Base-by-base conservation (phyloP, 2,797 vertebrate species). In the Tarsius wallacei region DNA sequence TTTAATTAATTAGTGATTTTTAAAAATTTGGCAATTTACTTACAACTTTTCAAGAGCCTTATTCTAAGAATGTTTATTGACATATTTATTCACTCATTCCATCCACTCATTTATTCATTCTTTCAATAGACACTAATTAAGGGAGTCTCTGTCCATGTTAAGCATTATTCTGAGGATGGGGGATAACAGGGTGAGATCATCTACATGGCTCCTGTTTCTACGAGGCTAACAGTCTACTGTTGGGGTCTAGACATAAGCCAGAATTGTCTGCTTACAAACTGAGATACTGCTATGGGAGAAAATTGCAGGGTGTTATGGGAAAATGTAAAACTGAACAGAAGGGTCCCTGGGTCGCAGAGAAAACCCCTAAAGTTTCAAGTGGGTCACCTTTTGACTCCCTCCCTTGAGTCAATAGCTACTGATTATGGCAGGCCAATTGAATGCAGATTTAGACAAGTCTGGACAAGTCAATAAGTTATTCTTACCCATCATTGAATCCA, bases 61-160 rank as follows among this genome's bases (percentile, higher is more conserved):
- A 64, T 13, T 4, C 24, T 71, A 53, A 76, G 33, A 87, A n/a
- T 63, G n/a, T 17, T 94, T 82, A 68, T 5, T 59, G 13, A 42
- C 77, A 1, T 36, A 19, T 49, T 82, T 63, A 28, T 36, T 87
- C n/a, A 81, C 42, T 94, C 3, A 7, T 86, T 88, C 78, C 31
- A 82, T 16, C 31, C 5, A 49, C 11, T 86, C 17, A 51, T 90
- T 86, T 57, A 68, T 85, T 91, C 26, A 61, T 86, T 93, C 33
- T 86, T 91, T 93, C 47, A 47, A 31, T 13, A 71, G 53, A 59
- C 55, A 71, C n/a, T 81, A 91, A 73, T 70, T 90, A 82, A 94
- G 2, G 22, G 0, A 92, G 7, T 4, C 17, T 17, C 11, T 31
- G 3, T 21, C 22, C 47, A 2, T 68, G 24, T 73, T 64, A 68